Base-by-base conservation (phyloP, 2,888 invertebrate genomes). In the Dorcus parallelipipedus region DNA sequence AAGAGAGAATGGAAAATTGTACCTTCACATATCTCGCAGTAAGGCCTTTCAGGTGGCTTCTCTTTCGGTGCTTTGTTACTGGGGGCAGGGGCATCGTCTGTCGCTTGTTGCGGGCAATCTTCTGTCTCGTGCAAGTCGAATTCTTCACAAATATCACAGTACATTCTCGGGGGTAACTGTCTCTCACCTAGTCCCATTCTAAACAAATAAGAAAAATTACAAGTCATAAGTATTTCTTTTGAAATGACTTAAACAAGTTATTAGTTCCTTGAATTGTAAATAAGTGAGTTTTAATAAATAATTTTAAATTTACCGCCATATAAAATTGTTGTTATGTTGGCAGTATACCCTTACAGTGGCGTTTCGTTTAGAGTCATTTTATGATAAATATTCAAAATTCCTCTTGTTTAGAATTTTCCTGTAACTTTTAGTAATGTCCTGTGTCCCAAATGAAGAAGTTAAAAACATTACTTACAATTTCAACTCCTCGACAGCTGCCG, bases 61-160 rank as follows among this genome's bases (percentile, higher is more conserved):
- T 58, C 73, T 73, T 66, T 69, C 72, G 73, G 73, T 70, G 62
- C 64, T 70, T 68, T 70, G 55, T 71, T 71, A 64, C 54, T 61
- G 14, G 52, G 54, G 54, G 73, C 63, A 23, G 62, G 71, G 60
- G 68, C 59, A 41, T 72, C 76, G 48, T 85, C 85, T 43, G 82
- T 84, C 14, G 86, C 86, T 80, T 97, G 97, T 49, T 86, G 81
- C 38, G 97, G 96, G 76, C 97, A 98, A 75, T 98, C 97, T 77
- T 97, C 97, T 0, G 97, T 98, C 78, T 98, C 97, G 76, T 98
- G 98, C 56, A 89, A 82, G 81, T 98, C 97, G 81, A 97, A 98
- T 76, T 88, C 85, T 81, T 97, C 97, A 79, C 97, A 98, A 71
- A 97, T 97, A 83, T 98, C 97, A 83, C 97, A 98, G 83, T 94